Evolutionary conservation across 2,797 vertebrate species (phyloP).

Genomic region (Betta splendens): DNA sequence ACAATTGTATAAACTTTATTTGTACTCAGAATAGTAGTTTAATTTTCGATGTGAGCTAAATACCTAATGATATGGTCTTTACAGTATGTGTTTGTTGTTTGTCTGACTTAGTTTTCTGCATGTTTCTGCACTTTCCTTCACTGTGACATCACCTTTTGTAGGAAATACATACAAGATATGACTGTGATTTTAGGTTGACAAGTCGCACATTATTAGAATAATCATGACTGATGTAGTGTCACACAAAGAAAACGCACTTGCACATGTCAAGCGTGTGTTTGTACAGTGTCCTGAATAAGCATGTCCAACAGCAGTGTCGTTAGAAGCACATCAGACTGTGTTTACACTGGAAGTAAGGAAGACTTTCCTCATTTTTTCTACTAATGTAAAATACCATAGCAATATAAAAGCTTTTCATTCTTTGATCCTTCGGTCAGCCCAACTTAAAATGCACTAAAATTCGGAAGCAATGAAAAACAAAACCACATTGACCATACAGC

Average conservation of each 20-base stretch:
- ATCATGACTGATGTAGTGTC: slow-evolving; percentile 53
- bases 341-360: slow-evolving; percentile 10
- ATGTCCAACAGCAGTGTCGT: slow-evolving; percentile 5
- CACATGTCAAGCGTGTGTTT: slow-evolving; percentile 27
- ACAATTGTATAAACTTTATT: not conserved
- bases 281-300: slow-evolving; percentile 6
- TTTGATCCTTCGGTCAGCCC: not conserved
- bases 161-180: slow-evolving; percentile 17
- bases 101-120: no score
- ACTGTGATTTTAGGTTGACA: slow-evolving; percentile 41
- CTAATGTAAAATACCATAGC: slow-evolving; percentile 1
- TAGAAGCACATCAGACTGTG: slow-evolving; percentile 1
- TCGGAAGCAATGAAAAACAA: not conserved
- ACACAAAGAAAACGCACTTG: slow-evolving; percentile 34
- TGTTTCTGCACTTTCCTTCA: no score
- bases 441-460: slow-evolving; percentile 3
- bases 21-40: no score
- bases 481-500: not conserved
- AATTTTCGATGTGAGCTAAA: no score
- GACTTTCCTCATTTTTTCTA: not conserved
- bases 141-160: no score
- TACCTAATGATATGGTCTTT: no score
- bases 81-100: slow-evolving; percentile 1
- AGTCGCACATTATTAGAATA: slow-evolving; percentile 58
- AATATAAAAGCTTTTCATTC: not conserved